phyloP scores from a whole-genome alignment of 2,797 vertebrate genomes.

The Gallinago nigripennis region DNA sequence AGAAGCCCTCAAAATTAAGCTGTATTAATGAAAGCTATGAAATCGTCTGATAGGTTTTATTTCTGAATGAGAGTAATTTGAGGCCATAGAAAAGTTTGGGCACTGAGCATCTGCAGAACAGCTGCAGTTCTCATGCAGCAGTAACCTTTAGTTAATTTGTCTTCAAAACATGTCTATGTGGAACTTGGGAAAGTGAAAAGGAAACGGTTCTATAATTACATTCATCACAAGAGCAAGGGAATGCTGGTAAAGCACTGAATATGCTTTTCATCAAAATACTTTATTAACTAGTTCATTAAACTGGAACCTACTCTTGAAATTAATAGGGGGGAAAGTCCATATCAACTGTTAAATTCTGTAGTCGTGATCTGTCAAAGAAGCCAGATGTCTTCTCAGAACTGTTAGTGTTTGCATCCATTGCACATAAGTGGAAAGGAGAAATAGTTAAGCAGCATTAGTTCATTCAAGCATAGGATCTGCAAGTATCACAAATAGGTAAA shows the following conservation, averaged over 20 bases:
- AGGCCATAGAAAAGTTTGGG: background rate
- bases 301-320: slow-evolving; percentile 4
- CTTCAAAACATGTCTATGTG: slow-evolving; percentile 52
- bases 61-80: background rate
- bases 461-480: background rate
- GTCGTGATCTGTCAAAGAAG: background rate
- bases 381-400: background rate
- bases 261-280: slow-evolving; percentile 49
- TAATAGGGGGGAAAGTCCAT: background rate
- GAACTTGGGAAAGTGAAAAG: slow-evolving; percentile 54
- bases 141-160: slow-evolving; percentile 60
- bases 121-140: slow-evolving; percentile 47
- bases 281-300: slow-evolving; percentile 36
- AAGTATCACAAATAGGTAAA: background rate
- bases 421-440: background rate
- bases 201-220: slow-evolving; percentile 36
- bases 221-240: slow-evolving; percentile 36
- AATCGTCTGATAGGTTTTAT: background rate
- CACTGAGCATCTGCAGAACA: slow-evolving; percentile 46
- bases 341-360: background rate
- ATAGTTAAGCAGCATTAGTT: background rate
- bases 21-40: background rate
- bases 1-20: background rate
- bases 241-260: slow-evolving; percentile 6
- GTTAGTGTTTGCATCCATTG: background rate